Conservation (phyloP, 2,113 vertebrate genomes). For the Oreochromis spilurus region DNA sequence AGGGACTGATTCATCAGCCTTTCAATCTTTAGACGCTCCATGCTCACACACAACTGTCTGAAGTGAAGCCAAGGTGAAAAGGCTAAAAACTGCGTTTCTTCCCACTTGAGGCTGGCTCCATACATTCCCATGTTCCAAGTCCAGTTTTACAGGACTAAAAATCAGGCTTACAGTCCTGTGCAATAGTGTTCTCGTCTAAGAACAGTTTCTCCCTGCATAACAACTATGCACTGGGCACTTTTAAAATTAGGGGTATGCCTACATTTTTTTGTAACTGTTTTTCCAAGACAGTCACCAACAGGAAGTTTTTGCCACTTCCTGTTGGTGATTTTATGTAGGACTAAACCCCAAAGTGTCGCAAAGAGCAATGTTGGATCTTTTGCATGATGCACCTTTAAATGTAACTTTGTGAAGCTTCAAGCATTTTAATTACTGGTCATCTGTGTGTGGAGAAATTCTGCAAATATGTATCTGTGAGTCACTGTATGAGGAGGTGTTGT, state of each 20-base stretch:
- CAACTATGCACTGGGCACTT: not conserved
- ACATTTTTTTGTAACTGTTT: not conserved
- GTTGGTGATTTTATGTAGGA: not conserved
- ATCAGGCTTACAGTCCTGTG: not conserved
- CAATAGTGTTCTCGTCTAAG: not conserved
- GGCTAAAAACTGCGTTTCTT: not conserved
- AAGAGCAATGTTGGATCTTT: not conserved
- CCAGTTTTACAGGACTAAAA: not conserved
- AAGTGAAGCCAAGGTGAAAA: not conserved
- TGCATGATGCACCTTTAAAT: not conserved
- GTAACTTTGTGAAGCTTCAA: not conserved
- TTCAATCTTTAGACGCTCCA: accelerated
- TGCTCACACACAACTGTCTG: not conserved
- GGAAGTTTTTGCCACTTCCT: not conserved
- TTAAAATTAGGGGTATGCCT: not conserved
- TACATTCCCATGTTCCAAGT: not conserved
- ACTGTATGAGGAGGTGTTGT: conserved; percentile 15
- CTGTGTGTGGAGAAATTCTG: not conserved
- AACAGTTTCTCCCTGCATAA: not conserved
- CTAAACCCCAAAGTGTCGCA: accelerated
- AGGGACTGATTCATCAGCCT: not conserved
- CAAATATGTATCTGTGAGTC: conserved; percentile 16
- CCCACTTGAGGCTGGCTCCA: not conserved
- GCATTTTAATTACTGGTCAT: not conserved
- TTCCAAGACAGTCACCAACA: not conserved